Evolutionary conservation across 2,797 vertebrate genomes (phyloP).

Genomic region (Trachurus trachurus): DNA sequence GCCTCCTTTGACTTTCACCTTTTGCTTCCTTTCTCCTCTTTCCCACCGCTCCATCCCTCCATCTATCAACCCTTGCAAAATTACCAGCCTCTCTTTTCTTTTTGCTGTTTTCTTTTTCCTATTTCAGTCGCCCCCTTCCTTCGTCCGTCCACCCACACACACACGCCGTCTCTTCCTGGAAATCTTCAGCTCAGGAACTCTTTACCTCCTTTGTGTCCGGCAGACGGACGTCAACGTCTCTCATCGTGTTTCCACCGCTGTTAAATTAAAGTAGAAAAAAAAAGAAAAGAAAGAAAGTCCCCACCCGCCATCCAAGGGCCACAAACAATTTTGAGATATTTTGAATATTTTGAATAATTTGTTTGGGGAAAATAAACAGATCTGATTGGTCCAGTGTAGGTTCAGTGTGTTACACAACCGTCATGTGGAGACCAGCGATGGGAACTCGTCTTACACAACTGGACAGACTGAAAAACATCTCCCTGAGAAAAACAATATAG

Average conservation of each 20-base stretch:
- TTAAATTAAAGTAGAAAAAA: too few species aligned
- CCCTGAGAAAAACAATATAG: neutral
- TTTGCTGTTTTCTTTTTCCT: conserved; percentile 32
- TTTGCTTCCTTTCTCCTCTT: conserved; percentile 30
- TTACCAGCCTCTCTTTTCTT: conserved; percentile 30
- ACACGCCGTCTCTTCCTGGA: conserved; percentile 19
- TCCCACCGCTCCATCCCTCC: conserved; percentile 31
- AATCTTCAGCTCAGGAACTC: conserved; percentile 16
- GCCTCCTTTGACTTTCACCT: conserved; percentile 46
- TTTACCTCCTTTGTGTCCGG: neutral
- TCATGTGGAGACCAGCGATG: neutral
- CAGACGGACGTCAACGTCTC: neutral
- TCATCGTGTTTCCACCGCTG: neutral
- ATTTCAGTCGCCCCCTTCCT: conserved; percentile 17
- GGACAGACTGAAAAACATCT: neutral
- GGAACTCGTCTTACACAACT: neutral
- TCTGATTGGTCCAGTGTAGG: conserved; percentile 2
- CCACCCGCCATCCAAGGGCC: neutral
- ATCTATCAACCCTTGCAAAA: conserved; percentile 40
- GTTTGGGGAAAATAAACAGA: conserved; percentile 23
- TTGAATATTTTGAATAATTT: conserved; percentile 31
- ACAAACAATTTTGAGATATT: neutral
- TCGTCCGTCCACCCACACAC: neutral
- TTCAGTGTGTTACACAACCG: neutral
- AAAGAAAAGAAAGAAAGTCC: neutral